Percentiles rank a stretch among this genome's conserved stretches.
phyloP scores from a whole-genome alignment of 2,797 vertebrate species.

The Molossus alvarezi region DNA sequence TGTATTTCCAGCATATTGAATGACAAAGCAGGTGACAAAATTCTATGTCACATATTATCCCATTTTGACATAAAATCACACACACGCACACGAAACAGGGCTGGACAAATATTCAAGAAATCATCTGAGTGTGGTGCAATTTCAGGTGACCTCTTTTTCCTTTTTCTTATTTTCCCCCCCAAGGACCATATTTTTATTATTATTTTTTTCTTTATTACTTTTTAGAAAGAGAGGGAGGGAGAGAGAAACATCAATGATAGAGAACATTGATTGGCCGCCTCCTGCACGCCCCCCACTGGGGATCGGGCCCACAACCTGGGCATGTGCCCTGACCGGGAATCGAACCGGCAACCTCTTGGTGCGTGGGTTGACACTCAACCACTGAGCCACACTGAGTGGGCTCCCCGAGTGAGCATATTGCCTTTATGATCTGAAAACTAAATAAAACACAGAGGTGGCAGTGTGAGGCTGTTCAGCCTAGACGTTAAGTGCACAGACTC shows the following conservation, averaged over 20 bases:
- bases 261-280: too few species aligned
- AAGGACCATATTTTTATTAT: background rate
- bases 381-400: too few species aligned
- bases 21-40: slow-evolving; percentile 13
- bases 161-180: background rate
- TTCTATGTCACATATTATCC: background rate
- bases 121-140: background rate
- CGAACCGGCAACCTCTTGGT: too few species aligned
- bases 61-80: background rate
- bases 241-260: too few species aligned
- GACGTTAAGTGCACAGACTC: background rate
- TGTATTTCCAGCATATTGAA: background rate
- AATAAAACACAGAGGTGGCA: background rate
- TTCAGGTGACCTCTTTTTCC: background rate
- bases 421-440: background rate
- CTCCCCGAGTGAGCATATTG: background rate
- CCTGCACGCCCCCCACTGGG: too few species aligned
- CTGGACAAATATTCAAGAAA: background rate
- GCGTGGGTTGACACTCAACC: too few species aligned
- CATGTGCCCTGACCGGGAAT: too few species aligned
- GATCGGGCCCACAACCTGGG: too few species aligned
- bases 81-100: background rate
- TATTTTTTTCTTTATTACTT: too few species aligned
- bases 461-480: background rate
- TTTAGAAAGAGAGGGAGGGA: too few species aligned